Evolutionary conservation across 1,140 invertebrate species (phyloP), one percentile per base, ranked within the genome.

Genomic region (Homalodisca vitripennis): DNA sequence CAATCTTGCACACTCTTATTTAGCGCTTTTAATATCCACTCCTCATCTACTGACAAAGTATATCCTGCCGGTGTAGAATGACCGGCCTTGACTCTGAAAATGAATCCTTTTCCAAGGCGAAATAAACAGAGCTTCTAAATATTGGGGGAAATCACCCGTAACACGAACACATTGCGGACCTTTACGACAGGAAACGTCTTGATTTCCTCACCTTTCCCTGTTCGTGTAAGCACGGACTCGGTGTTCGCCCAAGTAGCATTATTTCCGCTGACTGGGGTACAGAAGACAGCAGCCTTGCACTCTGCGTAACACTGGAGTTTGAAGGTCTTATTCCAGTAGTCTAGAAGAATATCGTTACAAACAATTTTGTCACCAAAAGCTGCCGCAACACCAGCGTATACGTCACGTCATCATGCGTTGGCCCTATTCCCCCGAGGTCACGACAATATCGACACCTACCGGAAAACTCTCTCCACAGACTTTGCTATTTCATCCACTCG

Each of bases 321-420:
- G 27, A 60, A 46, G 22, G 77, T 53, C 1, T 73, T 66, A 73
- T 80, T 76, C 74, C 89, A 84, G 69, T 91, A 80, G 29, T 84
- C 75, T 26, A 85, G 81, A 62, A 93, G 75, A 26, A 83, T 82
- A 57, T 85, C 81, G 78, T 92, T 83, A 57, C 83, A 77, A 48
- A 82, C 76, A 22, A 91, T 73, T 10, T 77, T 77, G 66, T 88
- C 83, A 71, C 81, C 75, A 80, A 94, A 93, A 10, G 90, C 91
- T 78, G 84, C 84, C 10, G 89, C 90, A 12, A 93, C 78, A 81
- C 87, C 91, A 83, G 88, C 86, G 80, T 90, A n/a, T n/a, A 93
- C 22, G 92, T 94, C 69, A 92, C 80, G 80, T 94, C 92, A 80
- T 94, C 92, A 78, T 94, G 92, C 47, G 92, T 94, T 3, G 92